These are phyloP conservation scores for Nipponacmea schrenckii DNA, from an alignment of 2,888 invertebrate genomes.

Conservation along the genomic window DNA sequence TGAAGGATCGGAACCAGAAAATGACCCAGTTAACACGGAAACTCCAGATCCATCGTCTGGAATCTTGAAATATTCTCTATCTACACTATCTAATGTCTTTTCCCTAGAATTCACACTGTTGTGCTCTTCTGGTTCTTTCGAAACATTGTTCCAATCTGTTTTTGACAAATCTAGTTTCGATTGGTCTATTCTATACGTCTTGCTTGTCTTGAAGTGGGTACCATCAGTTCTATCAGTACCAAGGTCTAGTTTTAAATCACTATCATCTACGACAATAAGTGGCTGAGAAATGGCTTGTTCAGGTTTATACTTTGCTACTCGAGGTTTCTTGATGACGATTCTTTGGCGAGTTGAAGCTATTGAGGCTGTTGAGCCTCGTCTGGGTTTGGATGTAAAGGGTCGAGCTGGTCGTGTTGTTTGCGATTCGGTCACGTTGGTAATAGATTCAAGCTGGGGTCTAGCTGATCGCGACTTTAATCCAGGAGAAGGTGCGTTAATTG, in stretches of 20 bases:
- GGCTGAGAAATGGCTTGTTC: background rate
- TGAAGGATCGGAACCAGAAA: background rate
- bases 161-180: too few relatives aligned
- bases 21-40: background rate
- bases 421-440: background rate
- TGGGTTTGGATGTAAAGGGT: slow-evolving; percentile 8
- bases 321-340: background rate
- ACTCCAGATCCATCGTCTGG: background rate
- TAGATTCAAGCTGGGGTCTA: background rate
- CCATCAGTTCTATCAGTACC: background rate
- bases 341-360: background rate
- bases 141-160: too few relatives aligned
- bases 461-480: background rate
- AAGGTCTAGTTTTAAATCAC: background rate
- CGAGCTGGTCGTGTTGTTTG: slow-evolving; percentile 4
- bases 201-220: background rate
- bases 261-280: background rate
- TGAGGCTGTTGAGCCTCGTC: background rate
- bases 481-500: background rate
- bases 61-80: too few relatives aligned
- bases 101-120: too few relatives aligned
- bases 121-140: too few relatives aligned
- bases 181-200: background rate
- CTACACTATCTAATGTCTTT: too few relatives aligned
- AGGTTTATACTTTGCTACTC: background rate